Percentiles rank a stretch among this genome's conserved stretches.
Evolutionary conservation across 2,888 invertebrate genomes (phyloP).

Genomic region (Octodonta nipae): DNA sequence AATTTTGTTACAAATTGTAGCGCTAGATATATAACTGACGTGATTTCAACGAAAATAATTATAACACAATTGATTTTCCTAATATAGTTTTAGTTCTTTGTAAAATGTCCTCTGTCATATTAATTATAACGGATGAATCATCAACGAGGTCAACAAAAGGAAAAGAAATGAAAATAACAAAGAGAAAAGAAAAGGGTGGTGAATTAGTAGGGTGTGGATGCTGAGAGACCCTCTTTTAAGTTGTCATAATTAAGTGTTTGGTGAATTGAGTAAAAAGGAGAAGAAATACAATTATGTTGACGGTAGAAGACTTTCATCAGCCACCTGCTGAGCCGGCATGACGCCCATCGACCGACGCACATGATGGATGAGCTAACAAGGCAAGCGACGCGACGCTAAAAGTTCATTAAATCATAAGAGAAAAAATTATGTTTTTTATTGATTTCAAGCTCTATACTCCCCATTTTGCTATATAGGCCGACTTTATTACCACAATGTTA

Average conservation of each 20-base stretch:
- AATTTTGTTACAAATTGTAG: no score
- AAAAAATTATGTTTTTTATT: no score
- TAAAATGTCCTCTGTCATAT: no score
- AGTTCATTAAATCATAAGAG: no score
- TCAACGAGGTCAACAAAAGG: slow-evolving; percentile 11
- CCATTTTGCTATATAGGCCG: no score
- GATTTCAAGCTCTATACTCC: no score
- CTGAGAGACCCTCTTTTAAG: slow-evolving; percentile 25
- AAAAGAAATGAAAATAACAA: slow-evolving; percentile 13
- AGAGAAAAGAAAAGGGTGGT: slow-evolving; percentile 7
- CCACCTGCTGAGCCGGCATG: slow-evolving; percentile 27
- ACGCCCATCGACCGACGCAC: slow-evolving; percentile 3
- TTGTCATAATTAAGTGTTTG: slow-evolving; percentile 29
- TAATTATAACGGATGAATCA: slow-evolving; percentile 16
- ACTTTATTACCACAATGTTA: no score
- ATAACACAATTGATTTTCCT: no score
- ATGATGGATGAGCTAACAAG: slow-evolving; percentile 1
- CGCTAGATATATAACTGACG: no score
- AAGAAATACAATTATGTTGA: slow-evolving; percentile 31
- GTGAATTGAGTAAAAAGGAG: slow-evolving; percentile 23
- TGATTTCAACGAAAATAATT: no score
- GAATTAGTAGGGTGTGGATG: slow-evolving; percentile 16
- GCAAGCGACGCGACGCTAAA: no score
- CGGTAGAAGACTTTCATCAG: slow-evolving; percentile 29
- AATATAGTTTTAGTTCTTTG: no score